Conservation (phyloP, 2,888 invertebrate genomes). For the Lepidonotus clava region DNA sequence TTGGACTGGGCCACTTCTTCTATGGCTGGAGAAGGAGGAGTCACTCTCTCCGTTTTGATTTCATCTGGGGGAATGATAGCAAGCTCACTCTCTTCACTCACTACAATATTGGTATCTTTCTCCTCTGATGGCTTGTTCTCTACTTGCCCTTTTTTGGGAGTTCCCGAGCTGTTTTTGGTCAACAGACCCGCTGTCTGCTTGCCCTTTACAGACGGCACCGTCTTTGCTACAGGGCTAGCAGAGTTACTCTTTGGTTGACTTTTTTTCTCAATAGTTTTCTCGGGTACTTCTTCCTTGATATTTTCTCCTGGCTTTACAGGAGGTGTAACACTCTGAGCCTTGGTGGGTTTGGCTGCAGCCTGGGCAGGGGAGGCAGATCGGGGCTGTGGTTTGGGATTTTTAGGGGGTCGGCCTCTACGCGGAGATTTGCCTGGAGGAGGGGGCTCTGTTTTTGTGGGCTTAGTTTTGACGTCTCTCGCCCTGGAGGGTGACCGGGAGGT, state of each 20-base stretch:
- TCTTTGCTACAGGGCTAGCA: not conserved
- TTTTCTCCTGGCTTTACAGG: not conserved
- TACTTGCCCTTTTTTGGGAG: not conserved
- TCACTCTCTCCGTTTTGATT: not conserved
- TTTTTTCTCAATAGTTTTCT: constrained; percentile 2
- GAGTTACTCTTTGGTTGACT: not conserved
- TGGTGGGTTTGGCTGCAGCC: not conserved
- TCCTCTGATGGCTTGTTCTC: not conserved
- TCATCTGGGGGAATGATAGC: not conserved
- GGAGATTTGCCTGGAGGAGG: not conserved
- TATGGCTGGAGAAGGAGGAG: too few relatives aligned
- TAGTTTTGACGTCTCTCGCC: not conserved
- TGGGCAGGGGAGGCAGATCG: not conserved
- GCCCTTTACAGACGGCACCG: not conserved
- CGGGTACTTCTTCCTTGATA: not conserved
- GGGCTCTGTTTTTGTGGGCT: not conserved
- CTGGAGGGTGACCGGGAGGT: constrained; percentile 27
- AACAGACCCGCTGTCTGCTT: not conserved
- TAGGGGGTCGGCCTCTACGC: constrained; percentile 26
- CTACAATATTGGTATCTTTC: not conserved
- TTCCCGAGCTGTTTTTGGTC: too few relatives aligned
- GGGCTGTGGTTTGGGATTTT: not conserved
- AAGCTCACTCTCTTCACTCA: not conserved
- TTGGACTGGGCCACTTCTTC: not conserved
- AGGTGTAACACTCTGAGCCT: not conserved